phyloP scores from a whole-genome alignment of 1,140 invertebrate species.

The Trichonephila clavipes region DNA sequence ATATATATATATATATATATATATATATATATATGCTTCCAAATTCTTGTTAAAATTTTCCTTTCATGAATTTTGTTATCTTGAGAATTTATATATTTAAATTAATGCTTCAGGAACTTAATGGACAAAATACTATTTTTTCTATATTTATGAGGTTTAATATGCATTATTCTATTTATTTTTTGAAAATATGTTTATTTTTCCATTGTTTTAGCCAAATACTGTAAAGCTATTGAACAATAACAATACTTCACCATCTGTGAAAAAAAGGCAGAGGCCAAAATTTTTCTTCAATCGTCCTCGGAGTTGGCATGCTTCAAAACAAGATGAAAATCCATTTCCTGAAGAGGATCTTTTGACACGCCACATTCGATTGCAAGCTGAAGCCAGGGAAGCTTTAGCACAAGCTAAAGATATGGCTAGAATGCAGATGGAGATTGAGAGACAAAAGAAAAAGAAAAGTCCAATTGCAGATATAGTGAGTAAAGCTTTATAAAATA shows the following conservation, averaged over 20 bases:
- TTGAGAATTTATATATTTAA: no score
- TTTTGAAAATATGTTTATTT: neutral
- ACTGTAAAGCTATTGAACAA: conserved; percentile 42
- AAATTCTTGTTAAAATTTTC: no score
- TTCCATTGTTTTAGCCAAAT: neutral
- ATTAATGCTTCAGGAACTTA: no score
- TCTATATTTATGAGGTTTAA: no score
- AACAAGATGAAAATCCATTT: conserved; percentile 59
- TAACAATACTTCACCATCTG: conserved; percentile 46
- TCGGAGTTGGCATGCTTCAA: conserved; percentile 71
- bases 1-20: no score
- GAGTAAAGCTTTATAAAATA: conserved; percentile 80
- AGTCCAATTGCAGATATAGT: conserved; percentile 93
- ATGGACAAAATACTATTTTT: no score
- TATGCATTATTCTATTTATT: neutral
- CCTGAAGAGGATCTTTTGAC: conserved; percentile 76
- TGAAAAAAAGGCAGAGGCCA: conserved; percentile 70
- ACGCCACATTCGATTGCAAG: conserved; percentile 85
- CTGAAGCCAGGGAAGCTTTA: conserved; percentile 93
- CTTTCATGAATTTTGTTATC: no score
- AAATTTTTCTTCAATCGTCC: conserved; percentile 76
- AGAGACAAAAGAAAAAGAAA: conserved; percentile 89
- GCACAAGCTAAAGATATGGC: conserved; percentile 95
- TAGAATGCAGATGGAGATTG: conserved; percentile 95
- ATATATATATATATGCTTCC: no score